phyloP scores from a whole-genome alignment of 2,113 vertebrate genomes.

The Coracopsis vasa region DNA sequence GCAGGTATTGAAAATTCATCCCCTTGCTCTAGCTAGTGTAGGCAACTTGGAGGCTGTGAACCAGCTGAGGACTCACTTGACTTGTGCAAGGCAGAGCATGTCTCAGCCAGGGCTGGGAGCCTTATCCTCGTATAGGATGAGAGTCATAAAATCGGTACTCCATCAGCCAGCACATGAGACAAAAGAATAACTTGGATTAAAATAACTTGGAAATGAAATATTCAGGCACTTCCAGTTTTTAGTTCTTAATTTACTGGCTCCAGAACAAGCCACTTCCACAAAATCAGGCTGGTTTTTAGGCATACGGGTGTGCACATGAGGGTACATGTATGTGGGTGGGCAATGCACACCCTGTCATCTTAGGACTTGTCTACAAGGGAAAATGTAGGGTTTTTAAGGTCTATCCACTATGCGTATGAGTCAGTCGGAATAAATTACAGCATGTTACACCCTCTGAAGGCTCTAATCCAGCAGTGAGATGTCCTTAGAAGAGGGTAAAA shows the following conservation, averaged over 20 bases:
- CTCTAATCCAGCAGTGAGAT: not conserved
- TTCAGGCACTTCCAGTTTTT: not conserved
- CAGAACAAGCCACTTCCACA: not conserved
- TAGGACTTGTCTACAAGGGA: not conserved
- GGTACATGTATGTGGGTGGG: not conserved
- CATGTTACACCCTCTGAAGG: not conserved
- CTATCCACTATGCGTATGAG: slow-evolving; percentile 20
- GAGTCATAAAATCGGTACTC: not conserved
- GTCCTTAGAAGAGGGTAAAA: slow-evolving; percentile 33
- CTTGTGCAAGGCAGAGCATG: not conserved
- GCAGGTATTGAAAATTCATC: too few relatives aligned
- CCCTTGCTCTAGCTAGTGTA: not conserved
- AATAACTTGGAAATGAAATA: not conserved
- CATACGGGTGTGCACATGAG: not conserved
- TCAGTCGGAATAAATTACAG: slow-evolving; percentile 50
- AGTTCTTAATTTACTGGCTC: not conserved
- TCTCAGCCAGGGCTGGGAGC: not conserved
- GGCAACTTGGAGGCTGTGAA: fast-evolving
- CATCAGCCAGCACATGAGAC: not conserved
- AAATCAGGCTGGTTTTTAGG: not conserved
- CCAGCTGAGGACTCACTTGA: not conserved
- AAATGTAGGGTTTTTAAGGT: slow-evolving; percentile 8
- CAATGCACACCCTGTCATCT: not conserved
- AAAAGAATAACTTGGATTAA: not conserved
- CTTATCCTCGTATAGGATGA: not conserved